phyloP scores from a whole-genome alignment of 92 coral and sea anemone species.

The Porites lobata region DNA sequence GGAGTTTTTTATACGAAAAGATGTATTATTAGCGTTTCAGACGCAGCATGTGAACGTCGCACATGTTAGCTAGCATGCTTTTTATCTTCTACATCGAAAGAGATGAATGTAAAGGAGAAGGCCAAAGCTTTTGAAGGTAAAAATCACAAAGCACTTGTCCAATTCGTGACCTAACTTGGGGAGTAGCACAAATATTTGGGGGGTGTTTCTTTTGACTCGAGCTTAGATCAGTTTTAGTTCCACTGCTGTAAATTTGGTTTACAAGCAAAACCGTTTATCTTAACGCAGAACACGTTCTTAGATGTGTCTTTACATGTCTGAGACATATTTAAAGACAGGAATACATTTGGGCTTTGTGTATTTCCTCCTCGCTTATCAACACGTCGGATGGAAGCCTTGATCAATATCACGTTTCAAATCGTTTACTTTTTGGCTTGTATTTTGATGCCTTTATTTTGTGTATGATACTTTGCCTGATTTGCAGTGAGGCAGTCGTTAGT shows the following conservation, averaged over 20 bases:
- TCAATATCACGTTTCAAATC: too few species aligned
- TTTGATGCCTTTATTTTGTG: neutral
- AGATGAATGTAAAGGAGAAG: slow-evolving; percentile 75
- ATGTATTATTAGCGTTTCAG: neutral
- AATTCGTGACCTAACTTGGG: neutral
- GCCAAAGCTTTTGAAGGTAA: slow-evolving; percentile 86
- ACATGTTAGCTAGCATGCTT: neutral
- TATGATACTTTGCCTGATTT: neutral
- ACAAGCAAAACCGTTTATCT: neutral
- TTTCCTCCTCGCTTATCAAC: slow-evolving; percentile 55
- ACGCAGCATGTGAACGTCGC: slow-evolving; percentile 5
- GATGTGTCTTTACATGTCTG: neutral
- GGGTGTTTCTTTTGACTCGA: neutral
- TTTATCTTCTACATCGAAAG: slow-evolving; percentile 5
- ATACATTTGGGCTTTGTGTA: neutral
- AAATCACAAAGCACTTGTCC: neutral
- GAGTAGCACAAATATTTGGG: slow-evolving; percentile 31
- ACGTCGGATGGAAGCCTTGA: neutral
- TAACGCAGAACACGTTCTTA: neutral
- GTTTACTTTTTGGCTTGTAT: neutral
- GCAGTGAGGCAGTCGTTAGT: slow-evolving; percentile 10
- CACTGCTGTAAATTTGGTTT: neutral
- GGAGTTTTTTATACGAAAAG: neutral
- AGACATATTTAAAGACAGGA: neutral
- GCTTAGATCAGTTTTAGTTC: neutral